These are phyloP conservation scores for Tyrannus savana DNA, from an alignment of 2,113 vertebrate genomes.

Conservation along the genomic window DNA sequence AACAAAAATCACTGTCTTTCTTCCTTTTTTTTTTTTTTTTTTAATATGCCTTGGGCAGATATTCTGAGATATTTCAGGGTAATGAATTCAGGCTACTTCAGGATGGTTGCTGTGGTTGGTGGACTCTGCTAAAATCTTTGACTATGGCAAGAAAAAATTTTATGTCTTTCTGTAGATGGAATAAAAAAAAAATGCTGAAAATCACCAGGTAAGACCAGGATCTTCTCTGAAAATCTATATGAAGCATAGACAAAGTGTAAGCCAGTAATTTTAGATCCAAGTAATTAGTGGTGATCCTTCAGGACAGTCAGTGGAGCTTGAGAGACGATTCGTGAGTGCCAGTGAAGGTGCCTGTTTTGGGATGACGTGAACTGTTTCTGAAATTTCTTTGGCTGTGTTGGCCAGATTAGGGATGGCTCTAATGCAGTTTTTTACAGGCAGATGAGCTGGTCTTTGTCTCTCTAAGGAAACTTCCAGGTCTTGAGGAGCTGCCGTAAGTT, in stretches of 20 bases:
- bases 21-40: background rate
- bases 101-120: background rate
- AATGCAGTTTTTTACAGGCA: background rate
- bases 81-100: background rate
- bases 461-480: no score
- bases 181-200: background rate
- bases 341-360: background rate
- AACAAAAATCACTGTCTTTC: background rate
- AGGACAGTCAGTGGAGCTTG: no score
- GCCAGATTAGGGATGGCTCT: background rate
- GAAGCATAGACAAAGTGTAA: background rate
- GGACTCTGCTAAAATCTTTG: background rate
- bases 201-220: no score
- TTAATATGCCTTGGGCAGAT: background rate
- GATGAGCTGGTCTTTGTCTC: background rate
- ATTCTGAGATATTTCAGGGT: background rate
- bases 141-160: background rate
- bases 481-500: background rate
- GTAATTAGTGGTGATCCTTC: no score
- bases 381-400: background rate
- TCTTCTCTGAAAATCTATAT: background rate
- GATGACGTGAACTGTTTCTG: background rate
- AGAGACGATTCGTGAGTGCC: fast-evolving
- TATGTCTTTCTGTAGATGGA: background rate
- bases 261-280: background rate